Evolutionary conservation across 2,797 vertebrate species (phyloP).

Genomic region (Coreius guichenoti): DNA sequence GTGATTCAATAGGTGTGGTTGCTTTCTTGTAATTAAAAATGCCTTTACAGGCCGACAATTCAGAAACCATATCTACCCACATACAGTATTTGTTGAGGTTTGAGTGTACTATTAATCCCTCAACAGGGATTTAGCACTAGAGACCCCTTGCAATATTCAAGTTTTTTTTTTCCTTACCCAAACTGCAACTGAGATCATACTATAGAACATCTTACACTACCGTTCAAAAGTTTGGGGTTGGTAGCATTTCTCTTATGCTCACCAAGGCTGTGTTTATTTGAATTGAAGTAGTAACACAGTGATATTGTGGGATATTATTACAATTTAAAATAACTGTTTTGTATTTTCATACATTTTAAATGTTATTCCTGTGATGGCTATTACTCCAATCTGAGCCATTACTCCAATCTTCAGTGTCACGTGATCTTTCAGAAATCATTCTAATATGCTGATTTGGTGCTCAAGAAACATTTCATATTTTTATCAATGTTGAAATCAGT

Average conservation of each 20-base stretch:
- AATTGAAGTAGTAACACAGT: neutral
- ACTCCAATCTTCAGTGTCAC: neutral
- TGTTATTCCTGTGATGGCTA: neutral
- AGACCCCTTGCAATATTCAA: slow-evolving; percentile 23
- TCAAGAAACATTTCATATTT: neutral
- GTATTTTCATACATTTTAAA: neutral
- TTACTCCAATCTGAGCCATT: too few relatives aligned
- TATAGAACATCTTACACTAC: neutral
- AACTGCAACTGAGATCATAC: neutral
- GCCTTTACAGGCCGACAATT: slow-evolving; percentile 23
- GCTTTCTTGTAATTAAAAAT: slow-evolving; percentile 8
- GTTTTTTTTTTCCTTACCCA: neutral
- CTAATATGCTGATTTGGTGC: neutral
- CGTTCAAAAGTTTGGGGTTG: neutral
- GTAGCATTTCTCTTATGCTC: neutral
- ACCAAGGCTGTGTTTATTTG: neutral
- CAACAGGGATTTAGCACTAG: slow-evolving; percentile 5
- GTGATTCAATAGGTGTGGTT: slow-evolving; percentile 15
- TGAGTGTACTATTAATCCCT: slow-evolving; percentile 3
- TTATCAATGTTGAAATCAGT: neutral
- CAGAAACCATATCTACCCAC: slow-evolving; percentile 7
- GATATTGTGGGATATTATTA: neutral
- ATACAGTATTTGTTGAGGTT: neutral
- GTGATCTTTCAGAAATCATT: neutral
- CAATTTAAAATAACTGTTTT: neutral